Percentiles rank a stretch among this genome's conserved stretches.
Conservation (phyloP, 2,113 vertebrate species). For the Promerops cafer region DNA sequence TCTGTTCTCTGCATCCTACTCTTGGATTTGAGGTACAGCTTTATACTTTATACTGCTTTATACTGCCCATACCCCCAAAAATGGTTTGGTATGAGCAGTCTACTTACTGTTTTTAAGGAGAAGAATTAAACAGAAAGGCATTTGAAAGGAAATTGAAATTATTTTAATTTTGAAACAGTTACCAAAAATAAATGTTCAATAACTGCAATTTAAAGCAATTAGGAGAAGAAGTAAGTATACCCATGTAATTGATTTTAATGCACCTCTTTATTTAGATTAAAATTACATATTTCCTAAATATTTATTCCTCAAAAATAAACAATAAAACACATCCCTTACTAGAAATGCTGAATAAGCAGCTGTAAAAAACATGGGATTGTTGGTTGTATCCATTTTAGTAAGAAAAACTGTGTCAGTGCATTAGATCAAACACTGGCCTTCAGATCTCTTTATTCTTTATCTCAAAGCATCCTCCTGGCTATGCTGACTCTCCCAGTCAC, state of each 20-base stretch:
- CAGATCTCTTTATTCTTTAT: not conserved
- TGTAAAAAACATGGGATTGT: not conserved
- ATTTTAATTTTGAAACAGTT: not conserved
- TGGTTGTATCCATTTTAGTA: not conserved
- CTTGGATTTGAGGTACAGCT: not conserved
- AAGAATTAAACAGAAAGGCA: not conserved
- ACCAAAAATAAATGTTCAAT: not conserved
- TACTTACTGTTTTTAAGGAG: not conserved
- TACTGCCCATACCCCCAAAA: too few relatives aligned
- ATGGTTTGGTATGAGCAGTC: not conserved
- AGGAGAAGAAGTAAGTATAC: not conserved
- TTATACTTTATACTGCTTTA: not conserved
- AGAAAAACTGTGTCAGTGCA: not conserved
- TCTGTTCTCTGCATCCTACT: not conserved
- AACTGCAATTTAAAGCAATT: not conserved
- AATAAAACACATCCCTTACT: not conserved
- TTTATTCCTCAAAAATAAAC: not conserved
- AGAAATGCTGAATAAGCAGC: not conserved
- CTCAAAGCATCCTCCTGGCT: not conserved
- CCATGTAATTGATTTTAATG: not conserved
- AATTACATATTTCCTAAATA: not conserved
- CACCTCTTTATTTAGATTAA: not conserved
- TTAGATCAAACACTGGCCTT: not conserved
- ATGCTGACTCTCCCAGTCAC: not conserved
- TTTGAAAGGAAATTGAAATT: not conserved